A percentile compares a stretch with the other conserved stretches of the same genome.
phyloP scores from a whole-genome alignment of 2,113 vertebrate genomes.

The Suricata suricatta region DNA sequence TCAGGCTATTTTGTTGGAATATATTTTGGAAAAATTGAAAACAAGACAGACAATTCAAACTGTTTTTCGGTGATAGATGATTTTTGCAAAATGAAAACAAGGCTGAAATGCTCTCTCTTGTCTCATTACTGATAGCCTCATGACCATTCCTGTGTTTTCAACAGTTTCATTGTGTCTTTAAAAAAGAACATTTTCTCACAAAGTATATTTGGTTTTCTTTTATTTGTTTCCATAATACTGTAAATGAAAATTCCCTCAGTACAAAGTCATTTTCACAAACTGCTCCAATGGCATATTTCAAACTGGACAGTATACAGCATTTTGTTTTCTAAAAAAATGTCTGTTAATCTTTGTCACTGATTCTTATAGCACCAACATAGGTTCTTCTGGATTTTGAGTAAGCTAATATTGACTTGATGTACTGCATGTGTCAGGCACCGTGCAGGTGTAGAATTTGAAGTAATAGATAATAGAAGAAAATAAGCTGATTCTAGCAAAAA shows the following conservation, averaged over 20 bases:
- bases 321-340: slow-evolving; percentile 17
- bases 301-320: slow-evolving; percentile 34
- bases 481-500: background rate
- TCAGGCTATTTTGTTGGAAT: slow-evolving; percentile 69
- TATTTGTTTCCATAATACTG: slow-evolving; percentile 56
- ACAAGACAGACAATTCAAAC: slow-evolving; percentile 62
- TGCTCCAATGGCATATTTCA: background rate
- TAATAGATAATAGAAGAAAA: background rate
- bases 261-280: slow-evolving; percentile 55
- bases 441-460: background rate
- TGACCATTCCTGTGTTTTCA: slow-evolving; percentile 2
- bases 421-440: background rate
- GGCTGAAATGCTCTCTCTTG: background rate
- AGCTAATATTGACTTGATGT: background rate
- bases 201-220: slow-evolving; percentile 59
- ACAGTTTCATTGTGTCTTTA: slow-evolving; percentile 39
- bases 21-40: slow-evolving; percentile 73
- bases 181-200: slow-evolving; percentile 67
- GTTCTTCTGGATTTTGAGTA: background rate
- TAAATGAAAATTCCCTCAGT: slow-evolving; percentile 49
- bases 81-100: slow-evolving; percentile 70
- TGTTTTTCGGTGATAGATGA: slow-evolving; percentile 69
- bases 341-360: background rate
- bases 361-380: background rate
- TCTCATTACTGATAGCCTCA: slow-evolving; percentile 62